phyloP scores from a whole-genome alignment of 1,140 invertebrate genomes.

The Ceratina japonica region DNA sequence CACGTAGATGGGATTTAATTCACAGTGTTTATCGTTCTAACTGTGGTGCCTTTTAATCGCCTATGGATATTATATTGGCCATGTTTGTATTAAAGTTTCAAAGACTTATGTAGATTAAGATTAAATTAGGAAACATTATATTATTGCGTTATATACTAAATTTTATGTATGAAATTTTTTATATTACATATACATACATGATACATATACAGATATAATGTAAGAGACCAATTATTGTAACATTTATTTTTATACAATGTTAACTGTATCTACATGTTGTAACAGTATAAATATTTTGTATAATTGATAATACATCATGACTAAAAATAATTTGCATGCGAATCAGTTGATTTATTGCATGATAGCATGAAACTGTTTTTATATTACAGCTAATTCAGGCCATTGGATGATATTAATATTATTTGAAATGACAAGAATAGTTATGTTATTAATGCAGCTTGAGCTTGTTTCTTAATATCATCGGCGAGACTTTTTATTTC shows the following conservation, averaged over 20 bases:
- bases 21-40: background rate
- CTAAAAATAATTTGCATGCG: too few relatives aligned
- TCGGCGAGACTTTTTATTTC: constrained; percentile 70
- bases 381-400: too few relatives aligned
- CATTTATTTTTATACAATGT: constrained; percentile 48
- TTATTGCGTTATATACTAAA: background rate
- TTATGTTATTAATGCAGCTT: constrained; percentile 67
- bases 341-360: too few relatives aligned
- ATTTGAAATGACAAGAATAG: background rate
- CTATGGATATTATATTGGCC: background rate
- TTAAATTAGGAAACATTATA: constrained; percentile 19
- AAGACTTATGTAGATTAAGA: constrained; percentile 1
- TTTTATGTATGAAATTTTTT: background rate
- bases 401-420: too few relatives aligned
- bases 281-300: constrained; percentile 8
- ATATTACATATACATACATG: background rate
- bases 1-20: background rate
- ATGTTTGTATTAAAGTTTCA: background rate
- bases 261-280: background rate
- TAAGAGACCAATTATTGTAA: constrained; percentile 20
- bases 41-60: constrained; percentile 9
- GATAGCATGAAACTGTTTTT: too few relatives aligned
- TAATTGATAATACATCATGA: background rate
- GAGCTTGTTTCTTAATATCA: constrained; percentile 72
- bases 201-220: constrained; percentile 8